A percentile compares a stretch with the other conserved stretches of the same genome.
Conservation (phyloP, 2,888 invertebrate genomes). For the Drosophila multiciliata region DNA sequence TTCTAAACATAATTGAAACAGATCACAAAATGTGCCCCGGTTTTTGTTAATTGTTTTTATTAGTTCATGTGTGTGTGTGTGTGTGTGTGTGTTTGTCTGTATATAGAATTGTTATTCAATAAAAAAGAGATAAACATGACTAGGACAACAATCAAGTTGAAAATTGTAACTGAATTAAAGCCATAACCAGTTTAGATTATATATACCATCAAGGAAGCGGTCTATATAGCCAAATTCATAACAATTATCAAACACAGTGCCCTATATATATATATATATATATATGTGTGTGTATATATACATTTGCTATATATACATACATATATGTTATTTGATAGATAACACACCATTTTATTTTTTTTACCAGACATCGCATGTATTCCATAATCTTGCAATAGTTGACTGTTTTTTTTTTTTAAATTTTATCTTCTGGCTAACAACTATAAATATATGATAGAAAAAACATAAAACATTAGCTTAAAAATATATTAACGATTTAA, state of each 20-base stretch:
- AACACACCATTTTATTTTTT: slow-evolving; percentile 19
- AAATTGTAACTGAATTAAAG: slow-evolving; percentile 39
- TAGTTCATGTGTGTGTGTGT: slow-evolving; percentile 4
- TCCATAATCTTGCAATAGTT: slow-evolving; percentile 63
- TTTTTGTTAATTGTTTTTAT: slow-evolving; percentile 6
- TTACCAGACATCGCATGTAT: slow-evolving; percentile 15
- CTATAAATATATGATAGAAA: background rate
- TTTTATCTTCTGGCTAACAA: slow-evolving; percentile 17
- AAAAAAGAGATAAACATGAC: slow-evolving; percentile 3
- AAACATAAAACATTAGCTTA: slow-evolving; percentile 3
- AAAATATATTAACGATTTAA: background rate
- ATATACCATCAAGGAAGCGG: slow-evolving; percentile 2
- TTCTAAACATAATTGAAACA: slow-evolving; percentile 32
- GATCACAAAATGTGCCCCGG: slow-evolving; percentile 37
- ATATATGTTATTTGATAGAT: slow-evolving; percentile 1
- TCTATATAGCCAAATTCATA: slow-evolving; percentile 33
- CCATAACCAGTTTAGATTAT: slow-evolving; percentile 22
- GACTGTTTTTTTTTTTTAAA: slow-evolving; percentile 18
- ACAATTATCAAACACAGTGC: slow-evolving; percentile 37
- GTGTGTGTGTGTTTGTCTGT: slow-evolving; percentile 14
- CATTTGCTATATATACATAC: background rate
- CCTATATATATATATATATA: slow-evolving; percentile 23
- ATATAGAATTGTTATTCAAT: slow-evolving; percentile 34
- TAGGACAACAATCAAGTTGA: slow-evolving; percentile 34
- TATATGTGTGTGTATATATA: slow-evolving; percentile 13